Conservation (phyloP, 2,888 invertebrate genomes). For the Eupithecia abbreviata region DNA sequence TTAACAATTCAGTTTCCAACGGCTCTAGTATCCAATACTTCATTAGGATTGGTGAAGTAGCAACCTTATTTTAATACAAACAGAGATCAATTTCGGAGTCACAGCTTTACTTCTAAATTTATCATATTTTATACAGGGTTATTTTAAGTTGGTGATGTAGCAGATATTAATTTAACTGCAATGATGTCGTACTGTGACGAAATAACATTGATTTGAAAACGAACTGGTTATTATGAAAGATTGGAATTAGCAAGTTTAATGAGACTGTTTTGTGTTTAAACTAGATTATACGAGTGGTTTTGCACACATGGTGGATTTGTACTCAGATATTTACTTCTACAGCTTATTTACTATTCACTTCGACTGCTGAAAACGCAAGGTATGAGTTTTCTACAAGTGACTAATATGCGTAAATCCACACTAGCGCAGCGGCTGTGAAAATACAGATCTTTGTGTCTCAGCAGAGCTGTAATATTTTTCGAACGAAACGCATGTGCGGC, state of each 20-base stretch:
- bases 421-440: no score
- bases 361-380: no score
- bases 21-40: neutral
- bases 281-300: neutral
- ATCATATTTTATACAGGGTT: neutral
- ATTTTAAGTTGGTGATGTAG: neutral
- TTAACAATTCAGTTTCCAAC: neutral
- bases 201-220: slow-evolving; percentile 26
- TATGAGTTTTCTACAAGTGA: no score
- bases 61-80: neutral
- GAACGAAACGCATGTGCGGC: no score
- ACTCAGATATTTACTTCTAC: no score
- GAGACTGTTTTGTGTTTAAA: slow-evolving; percentile 4
- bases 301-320: neutral
- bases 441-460: no score
- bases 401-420: no score
- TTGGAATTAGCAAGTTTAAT: slow-evolving; percentile 10
- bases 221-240: slow-evolving; percentile 22
- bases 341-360: no score
- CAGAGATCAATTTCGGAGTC: neutral
- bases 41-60: neutral
- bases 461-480: no score
- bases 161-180: slow-evolving; percentile 32
- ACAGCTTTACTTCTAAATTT: neutral
- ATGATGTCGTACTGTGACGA: slow-evolving; percentile 31